A percentile compares a stretch with the other conserved stretches of the same genome.
Evolutionary conservation across 2,113 vertebrate species (phyloP).

Genomic region (Pelusios castaneus): DNA sequence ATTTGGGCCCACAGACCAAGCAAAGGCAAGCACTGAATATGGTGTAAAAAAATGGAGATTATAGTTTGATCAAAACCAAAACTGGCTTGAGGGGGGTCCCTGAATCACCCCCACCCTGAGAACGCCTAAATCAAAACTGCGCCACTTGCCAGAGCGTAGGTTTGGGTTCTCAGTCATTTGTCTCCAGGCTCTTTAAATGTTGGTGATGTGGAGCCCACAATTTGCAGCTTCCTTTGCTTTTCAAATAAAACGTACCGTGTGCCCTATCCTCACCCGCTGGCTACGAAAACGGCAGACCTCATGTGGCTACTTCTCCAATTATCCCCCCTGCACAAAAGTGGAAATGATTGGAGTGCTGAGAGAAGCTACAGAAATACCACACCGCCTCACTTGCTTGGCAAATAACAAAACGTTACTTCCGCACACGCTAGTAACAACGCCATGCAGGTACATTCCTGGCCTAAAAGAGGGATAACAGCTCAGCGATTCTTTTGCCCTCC

Average conservation of each 20-base stretch:
- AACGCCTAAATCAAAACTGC: not conserved
- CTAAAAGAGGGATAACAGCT: not conserved
- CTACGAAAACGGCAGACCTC: not conserved
- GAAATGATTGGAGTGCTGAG: not conserved
- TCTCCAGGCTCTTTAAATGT: rapidly evolving
- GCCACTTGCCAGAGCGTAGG: not conserved
- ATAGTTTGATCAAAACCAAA: not conserved
- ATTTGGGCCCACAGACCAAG: not conserved
- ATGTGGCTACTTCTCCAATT: rapidly evolving
- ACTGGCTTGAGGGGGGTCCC: not conserved
- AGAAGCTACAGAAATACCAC: not conserved
- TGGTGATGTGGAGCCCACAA: rapidly evolving
- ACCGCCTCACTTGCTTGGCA: not conserved
- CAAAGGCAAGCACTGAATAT: not conserved
- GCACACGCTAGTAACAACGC: rapidly evolving
- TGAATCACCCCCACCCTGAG: not conserved
- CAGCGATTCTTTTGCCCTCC: rapidly evolving
- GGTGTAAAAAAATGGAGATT: not conserved
- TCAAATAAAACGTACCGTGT: rapidly evolving
- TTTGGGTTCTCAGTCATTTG: not conserved
- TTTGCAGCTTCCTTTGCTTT: not conserved
- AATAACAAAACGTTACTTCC: not conserved
- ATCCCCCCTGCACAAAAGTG: not conserved
- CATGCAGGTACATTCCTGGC: not conserved
- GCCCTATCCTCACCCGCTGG: rapidly evolving